phyloP scores from a whole-genome alignment of 2,888 invertebrate genomes.

The Orchestes rusci region DNA sequence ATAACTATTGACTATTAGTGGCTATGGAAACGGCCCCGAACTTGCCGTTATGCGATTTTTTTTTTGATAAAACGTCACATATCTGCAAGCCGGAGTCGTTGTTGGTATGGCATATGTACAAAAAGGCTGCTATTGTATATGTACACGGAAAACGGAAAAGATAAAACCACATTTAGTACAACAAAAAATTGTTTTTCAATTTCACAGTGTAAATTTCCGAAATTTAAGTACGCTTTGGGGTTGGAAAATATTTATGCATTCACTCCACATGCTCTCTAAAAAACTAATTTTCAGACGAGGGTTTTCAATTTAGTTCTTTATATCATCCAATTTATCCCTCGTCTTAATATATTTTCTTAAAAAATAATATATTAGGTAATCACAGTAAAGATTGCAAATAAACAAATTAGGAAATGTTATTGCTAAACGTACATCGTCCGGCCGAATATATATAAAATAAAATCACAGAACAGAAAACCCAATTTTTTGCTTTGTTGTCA shows the following conservation, averaged over 20 bases:
- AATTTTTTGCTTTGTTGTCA: constrained; percentile 24
- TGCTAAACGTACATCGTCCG: constrained; percentile 37
- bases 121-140: constrained; percentile 22
- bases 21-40: constrained; percentile 29
- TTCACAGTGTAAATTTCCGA: constrained; percentile 9
- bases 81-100: neutral
- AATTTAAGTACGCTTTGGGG: constrained; percentile 23
- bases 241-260: constrained; percentile 27
- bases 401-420: constrained; percentile 30
- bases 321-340: neutral
- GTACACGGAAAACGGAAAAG: constrained; percentile 20
- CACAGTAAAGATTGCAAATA: constrained; percentile 35
- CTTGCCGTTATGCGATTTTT: neutral
- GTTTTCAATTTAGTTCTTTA: too few species aligned
- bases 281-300: too few species aligned
- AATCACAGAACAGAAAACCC: constrained; percentile 27
- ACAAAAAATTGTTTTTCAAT: constrained; percentile 18
- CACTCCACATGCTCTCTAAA: constrained; percentile 26
- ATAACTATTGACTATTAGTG: constrained; percentile 39
- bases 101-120: constrained; percentile 21
- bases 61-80: neutral
- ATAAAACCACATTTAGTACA: constrained; percentile 27
- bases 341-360: constrained; percentile 28
- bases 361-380: constrained; percentile 30
- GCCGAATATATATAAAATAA: constrained; percentile 31